Evolutionary conservation across 2,113 vertebrate species (phyloP).

Genomic region (Clupea harengus): DNA sequence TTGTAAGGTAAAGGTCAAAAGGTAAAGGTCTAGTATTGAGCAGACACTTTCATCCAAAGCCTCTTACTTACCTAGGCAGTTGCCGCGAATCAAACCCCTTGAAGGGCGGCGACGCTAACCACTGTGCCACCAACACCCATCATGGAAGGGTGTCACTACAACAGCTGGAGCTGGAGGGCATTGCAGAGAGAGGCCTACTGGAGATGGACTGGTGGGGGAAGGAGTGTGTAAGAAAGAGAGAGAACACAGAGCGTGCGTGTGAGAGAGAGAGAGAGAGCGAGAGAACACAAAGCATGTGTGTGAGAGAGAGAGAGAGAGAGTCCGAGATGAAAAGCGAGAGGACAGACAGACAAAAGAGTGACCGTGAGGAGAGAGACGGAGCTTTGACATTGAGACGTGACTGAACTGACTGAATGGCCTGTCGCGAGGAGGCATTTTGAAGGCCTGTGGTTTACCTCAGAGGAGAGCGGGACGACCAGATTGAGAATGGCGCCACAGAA

Average conservation of each 20-base stretch:
- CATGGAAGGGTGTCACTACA: background rate
- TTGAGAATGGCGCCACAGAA: background rate
- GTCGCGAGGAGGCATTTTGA: background rate
- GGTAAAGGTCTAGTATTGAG: too few species aligned
- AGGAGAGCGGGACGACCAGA: background rate
- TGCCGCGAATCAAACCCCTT: too few species aligned
- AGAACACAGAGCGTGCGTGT: background rate
- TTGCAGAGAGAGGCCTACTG: background rate
- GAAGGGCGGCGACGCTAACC: too few species aligned
- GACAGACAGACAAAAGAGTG: background rate
- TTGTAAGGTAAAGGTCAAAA: too few species aligned
- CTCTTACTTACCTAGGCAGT: too few species aligned
- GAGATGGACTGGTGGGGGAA: too few species aligned
- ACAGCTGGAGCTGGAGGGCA: background rate
- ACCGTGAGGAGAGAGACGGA: conserved; percentile 40
- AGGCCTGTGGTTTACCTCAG: background rate
- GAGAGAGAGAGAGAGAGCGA: background rate
- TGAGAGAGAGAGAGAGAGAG: conserved; percentile 10
- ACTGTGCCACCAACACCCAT: too few species aligned
- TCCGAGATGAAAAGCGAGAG: conserved; percentile 39
- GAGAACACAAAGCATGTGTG: conserved; percentile 4
- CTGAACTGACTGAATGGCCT: conserved; percentile 48
- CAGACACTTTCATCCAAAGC: too few species aligned
- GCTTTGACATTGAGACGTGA: conserved; percentile 57
- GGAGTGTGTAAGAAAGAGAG: background rate